A percentile compares a stretch with the other conserved stretches of the same genome.
These are phyloP conservation scores for Pandemis heparana DNA, from an alignment of 2,888 invertebrate species.

Conservation along the genomic window DNA sequence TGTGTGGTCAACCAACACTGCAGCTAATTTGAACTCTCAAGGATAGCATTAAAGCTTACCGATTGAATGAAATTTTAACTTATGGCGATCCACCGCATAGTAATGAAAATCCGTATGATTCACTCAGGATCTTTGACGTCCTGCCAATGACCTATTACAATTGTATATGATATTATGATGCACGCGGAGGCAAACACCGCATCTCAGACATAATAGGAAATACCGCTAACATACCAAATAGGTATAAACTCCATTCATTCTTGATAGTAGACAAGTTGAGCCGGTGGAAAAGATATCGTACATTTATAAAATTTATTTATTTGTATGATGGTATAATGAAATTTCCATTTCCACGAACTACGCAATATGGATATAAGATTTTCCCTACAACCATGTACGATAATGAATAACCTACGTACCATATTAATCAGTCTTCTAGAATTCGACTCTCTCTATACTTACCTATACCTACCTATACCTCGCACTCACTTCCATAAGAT, in stretches of 20 bases:
- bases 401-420: background rate
- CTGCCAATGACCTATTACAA: slow-evolving; percentile 81
- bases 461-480: too few relatives aligned
- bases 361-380: background rate
- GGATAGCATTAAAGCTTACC: background rate
- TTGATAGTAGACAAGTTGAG: background rate
- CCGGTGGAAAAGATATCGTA: background rate
- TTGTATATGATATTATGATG: slow-evolving; percentile 42
- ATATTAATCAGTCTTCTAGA: background rate
- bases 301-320: background rate
- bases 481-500: background rate
- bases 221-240: slow-evolving; percentile 21
- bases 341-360: slow-evolving; percentile 3
- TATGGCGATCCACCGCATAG: slow-evolving; percentile 13
- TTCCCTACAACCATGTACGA: background rate
- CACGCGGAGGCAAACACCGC: slow-evolving; percentile 38
- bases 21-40: background rate
- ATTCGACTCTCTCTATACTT: slow-evolving; percentile 9
- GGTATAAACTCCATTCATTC: slow-evolving; percentile 5
- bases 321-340: background rate
- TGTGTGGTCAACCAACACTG: slow-evolving; percentile 25
- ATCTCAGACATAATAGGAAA: slow-evolving; percentile 29
- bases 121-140: slow-evolving; percentile 66
- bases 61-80: background rate
- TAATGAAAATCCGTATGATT: slow-evolving; percentile 51